phyloP scores from a whole-genome alignment of 2,797 vertebrate species.

The Mormyrus hasselquistii region DNA sequence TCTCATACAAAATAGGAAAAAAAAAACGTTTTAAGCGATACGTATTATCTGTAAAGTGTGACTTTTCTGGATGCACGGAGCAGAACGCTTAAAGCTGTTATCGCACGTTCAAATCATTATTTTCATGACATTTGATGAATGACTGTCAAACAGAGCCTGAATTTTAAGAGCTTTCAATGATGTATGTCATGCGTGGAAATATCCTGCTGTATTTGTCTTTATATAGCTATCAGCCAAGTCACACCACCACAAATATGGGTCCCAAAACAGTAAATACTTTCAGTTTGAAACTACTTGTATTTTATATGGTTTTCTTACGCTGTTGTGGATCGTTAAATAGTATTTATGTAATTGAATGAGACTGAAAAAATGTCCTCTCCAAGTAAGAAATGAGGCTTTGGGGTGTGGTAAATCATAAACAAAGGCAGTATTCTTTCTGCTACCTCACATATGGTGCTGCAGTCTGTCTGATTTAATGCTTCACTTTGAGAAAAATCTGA shows the following conservation, averaged over 20 bases:
- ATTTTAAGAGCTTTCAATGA: not conserved
- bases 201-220: not conserved
- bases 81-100: not conserved
- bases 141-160: not conserved
- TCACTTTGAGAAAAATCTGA: slow-evolving; percentile 1
- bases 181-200: not conserved
- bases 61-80: not conserved
- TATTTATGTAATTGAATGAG: not conserved
- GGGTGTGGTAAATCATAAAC: slow-evolving; percentile 8
- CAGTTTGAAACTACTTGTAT: not conserved
- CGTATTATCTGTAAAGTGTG: not conserved
- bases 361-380: not conserved
- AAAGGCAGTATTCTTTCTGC: not conserved
- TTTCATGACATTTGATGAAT: not conserved
- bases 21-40: not conserved
- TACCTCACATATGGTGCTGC: not conserved
- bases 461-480: slow-evolving; percentile 12
- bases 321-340: not conserved
- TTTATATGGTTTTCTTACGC: not conserved
- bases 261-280: not conserved
- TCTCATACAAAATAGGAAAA: not conserved
- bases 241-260: not conserved
- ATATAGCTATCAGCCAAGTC: not conserved
- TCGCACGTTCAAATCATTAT: not conserved
- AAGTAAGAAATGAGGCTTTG: not conserved